Percentiles rank a stretch among this genome's conserved stretches.
These are phyloP conservation scores for Trinorchestia longiramus DNA, from an alignment of 1,140 invertebrate species.

Conservation along the genomic window DNA sequence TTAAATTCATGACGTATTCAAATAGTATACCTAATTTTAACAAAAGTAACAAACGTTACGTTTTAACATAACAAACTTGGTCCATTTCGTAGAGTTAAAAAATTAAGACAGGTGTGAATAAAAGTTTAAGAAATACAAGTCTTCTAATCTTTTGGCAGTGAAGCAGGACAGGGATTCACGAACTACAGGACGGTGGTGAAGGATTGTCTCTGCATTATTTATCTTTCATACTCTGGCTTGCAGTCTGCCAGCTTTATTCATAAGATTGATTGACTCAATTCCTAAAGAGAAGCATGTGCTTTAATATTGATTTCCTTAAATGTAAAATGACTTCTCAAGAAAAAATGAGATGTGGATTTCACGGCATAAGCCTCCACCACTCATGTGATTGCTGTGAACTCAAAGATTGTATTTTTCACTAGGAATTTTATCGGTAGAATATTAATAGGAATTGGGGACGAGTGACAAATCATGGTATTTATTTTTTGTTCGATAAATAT, in stretches of 20 bases:
- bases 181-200: not conserved
- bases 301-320: not conserved
- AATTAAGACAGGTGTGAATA: too few species aligned
- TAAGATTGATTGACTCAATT: conserved; percentile 24
- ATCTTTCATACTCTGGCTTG: not conserved
- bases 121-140: not conserved
- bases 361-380: not conserved
- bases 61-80: too few species aligned
- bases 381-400: not conserved
- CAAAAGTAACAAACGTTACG: too few species aligned
- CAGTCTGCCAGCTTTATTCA: not conserved
- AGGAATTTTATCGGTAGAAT: not conserved
- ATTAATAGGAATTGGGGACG: not conserved
- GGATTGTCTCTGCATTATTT: not conserved
- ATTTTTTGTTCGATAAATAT: not conserved
- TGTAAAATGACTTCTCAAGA: not conserved
- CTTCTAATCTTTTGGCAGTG: not conserved
- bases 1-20: too few species aligned
- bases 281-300: not conserved
- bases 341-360: not conserved
- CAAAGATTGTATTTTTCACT: not conserved
- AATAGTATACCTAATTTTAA: too few species aligned
- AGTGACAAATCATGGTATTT: not conserved
- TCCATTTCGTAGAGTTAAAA: too few species aligned
- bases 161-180: not conserved